These are phyloP conservation scores for Mercenaria mercenaria DNA, from an alignment of 1,140 invertebrate species.

Conservation along the genomic window DNA sequence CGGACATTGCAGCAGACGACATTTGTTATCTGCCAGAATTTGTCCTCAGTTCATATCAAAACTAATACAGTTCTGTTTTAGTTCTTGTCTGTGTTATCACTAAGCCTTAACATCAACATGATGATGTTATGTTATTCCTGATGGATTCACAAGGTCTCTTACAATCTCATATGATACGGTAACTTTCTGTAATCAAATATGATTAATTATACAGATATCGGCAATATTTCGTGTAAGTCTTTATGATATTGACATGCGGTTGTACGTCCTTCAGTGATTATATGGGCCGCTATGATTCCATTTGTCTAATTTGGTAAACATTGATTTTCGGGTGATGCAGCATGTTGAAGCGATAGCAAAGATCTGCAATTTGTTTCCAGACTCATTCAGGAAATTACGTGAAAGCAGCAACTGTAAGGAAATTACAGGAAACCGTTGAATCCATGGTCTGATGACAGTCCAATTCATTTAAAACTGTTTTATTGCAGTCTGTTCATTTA, in stretches of 20 bases:
- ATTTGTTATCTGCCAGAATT: no score
- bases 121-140: no score
- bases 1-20: no score
- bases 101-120: no score
- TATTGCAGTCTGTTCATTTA: no score
- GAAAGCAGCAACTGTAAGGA: slow-evolving; percentile 6
- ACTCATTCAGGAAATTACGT: slow-evolving; percentile 1
- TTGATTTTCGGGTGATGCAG: slow-evolving; percentile 28
- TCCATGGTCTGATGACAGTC: slow-evolving; percentile 10
- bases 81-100: no score
- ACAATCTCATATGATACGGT: slow-evolving; percentile 11
- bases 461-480: neutral
- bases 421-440: neutral
- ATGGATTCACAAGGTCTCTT: no score
- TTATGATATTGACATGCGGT: slow-evolving; percentile 25
- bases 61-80: no score
- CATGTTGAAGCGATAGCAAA: slow-evolving; percentile 15
- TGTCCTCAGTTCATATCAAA: no score
- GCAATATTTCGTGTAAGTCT: slow-evolving; percentile 21
- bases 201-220: slow-evolving; percentile 41
- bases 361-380: neutral
- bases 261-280: neutral
- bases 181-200: slow-evolving; percentile 28
- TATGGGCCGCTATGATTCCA: slow-evolving; percentile 26
- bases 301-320: slow-evolving; percentile 53